Conservation (phyloP, 1,140 invertebrate species). For the Conopomorpha cramerella region DNA sequence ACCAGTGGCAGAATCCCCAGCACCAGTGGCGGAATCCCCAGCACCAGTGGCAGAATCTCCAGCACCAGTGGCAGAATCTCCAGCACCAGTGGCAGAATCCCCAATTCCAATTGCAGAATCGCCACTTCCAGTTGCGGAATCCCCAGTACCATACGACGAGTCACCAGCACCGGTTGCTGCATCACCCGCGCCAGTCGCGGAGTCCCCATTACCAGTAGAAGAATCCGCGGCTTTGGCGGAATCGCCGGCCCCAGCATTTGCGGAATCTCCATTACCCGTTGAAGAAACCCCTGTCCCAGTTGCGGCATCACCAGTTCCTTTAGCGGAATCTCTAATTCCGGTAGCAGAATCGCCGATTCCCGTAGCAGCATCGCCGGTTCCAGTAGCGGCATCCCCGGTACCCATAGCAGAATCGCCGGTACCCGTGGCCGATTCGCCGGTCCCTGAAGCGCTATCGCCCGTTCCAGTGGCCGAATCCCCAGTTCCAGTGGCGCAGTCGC, state of each 20-base stretch:
- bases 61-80: conserved; percentile 1
- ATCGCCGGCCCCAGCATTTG: conserved; percentile 2
- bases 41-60: no score
- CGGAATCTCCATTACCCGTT: conserved; percentile 9
- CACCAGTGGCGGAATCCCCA: conserved; percentile 5
- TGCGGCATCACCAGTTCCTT: no score
- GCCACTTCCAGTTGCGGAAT: conserved; percentile 4
- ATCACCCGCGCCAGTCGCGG: conserved; percentile 4
- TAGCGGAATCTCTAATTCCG: neutral
- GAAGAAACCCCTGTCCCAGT: no score
- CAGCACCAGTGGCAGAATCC: neutral
- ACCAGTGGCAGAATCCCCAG: neutral
- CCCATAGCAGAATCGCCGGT: conserved; percentile 7
- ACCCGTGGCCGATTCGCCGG: conserved; percentile 5
- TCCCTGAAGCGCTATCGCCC: conserved; percentile 5
- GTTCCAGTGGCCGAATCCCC: conserved; percentile 3
- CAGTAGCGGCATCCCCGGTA: conserved; percentile 9
- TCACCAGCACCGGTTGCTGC: conserved; percentile 6
- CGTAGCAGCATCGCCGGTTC: conserved; percentile 2
- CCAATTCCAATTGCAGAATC: conserved; percentile 3
- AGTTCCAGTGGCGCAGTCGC: conserved; percentile 1
- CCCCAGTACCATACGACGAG: conserved; percentile 8
- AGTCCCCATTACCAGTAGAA: neutral
- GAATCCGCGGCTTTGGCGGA: conserved; percentile 1
- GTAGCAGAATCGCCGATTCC: conserved; percentile 1